A percentile compares a stretch with the other conserved stretches of the same genome.
These are phyloP conservation scores for Trichogramma evanescens DNA, from an alignment of 2,888 invertebrate genomes.

Conservation along the genomic window DNA sequence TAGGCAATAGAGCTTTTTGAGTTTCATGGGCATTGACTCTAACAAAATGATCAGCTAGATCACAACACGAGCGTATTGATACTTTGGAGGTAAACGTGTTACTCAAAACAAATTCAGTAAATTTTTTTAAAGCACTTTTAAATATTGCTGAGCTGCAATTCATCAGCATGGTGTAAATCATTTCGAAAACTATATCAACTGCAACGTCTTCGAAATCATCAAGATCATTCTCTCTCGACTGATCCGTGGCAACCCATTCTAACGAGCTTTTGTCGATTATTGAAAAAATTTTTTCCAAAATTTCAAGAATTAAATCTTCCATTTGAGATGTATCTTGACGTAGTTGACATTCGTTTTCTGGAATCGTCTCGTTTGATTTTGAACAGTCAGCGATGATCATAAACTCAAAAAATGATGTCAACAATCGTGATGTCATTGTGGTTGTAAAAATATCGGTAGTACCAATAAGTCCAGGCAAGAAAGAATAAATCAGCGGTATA, in stretches of 20 bases:
- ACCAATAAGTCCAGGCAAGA: slow-evolving; percentile 77
- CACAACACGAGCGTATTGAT: slow-evolving; percentile 23
- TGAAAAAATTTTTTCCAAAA: slow-evolving; percentile 69
- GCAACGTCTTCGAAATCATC: no score
- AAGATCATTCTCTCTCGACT: no score
- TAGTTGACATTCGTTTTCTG: slow-evolving; percentile 66
- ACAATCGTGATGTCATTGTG: slow-evolving; percentile 69
- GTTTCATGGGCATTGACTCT: slow-evolving; percentile 64
- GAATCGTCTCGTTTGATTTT: slow-evolving; percentile 62
- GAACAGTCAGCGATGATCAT: slow-evolving; percentile 83
- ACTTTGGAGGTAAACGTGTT: slow-evolving; percentile 75
- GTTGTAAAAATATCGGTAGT: slow-evolving; percentile 78
- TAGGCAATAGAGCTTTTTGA: slow-evolving; percentile 65
- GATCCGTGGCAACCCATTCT: slow-evolving; percentile 54
- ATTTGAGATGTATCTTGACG: slow-evolving; percentile 79
- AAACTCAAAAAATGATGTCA: slow-evolving; percentile 67
- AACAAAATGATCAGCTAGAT: slow-evolving; percentile 45
- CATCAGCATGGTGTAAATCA: slow-evolving; percentile 60
- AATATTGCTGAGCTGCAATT: slow-evolving; percentile 61
- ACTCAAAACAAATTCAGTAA: slow-evolving; percentile 66
- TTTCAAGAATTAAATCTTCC: slow-evolving; percentile 82
- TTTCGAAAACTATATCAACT: slow-evolving; percentile 26
- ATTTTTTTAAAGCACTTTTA: slow-evolving; percentile 64
- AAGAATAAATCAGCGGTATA: slow-evolving; percentile 71
- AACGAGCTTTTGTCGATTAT: slow-evolving; percentile 66